Conservation (phyloP, 2,797 vertebrate species). For the Falco concolor region DNA sequence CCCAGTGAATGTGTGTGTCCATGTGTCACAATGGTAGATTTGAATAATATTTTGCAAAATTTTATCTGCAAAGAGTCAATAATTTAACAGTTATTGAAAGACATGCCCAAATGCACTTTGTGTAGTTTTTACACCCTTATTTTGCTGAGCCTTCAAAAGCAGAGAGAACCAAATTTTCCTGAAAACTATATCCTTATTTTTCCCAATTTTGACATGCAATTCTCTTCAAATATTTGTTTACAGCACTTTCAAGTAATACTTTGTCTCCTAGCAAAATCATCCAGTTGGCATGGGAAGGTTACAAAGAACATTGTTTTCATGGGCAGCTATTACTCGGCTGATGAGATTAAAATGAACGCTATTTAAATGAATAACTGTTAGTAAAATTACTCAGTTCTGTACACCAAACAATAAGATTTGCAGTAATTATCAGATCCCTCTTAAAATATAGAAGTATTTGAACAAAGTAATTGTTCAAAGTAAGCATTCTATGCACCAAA, state of each 20-base stretch:
- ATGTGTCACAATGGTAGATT: background rate
- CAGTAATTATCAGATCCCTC: background rate
- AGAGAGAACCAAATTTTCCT: background rate
- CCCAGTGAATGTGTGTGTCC: background rate
- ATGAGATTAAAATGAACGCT: background rate
- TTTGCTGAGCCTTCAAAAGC: background rate
- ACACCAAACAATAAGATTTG: background rate
- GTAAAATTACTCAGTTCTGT: background rate
- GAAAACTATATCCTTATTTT: background rate
- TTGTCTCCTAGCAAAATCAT: background rate
- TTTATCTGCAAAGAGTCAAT: background rate
- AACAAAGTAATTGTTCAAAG: background rate
- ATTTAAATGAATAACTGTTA: constrained; percentile 25
- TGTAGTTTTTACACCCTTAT: background rate
- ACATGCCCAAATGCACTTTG: background rate
- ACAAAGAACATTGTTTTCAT: background rate
- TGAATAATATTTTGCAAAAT: background rate
- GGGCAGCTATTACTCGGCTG: background rate
- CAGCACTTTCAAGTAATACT: background rate
- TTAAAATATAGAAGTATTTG: constrained; percentile 1
- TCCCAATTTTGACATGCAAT: background rate
- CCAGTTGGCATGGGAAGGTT: background rate
- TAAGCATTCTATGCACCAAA: background rate
- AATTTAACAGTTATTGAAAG: background rate
- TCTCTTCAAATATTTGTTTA: background rate